Evolutionary conservation across 2,797 vertebrate species (phyloP), one percentile per base, ranked within the genome.

Genomic region (Tympanoctomys barrerae): DNA sequence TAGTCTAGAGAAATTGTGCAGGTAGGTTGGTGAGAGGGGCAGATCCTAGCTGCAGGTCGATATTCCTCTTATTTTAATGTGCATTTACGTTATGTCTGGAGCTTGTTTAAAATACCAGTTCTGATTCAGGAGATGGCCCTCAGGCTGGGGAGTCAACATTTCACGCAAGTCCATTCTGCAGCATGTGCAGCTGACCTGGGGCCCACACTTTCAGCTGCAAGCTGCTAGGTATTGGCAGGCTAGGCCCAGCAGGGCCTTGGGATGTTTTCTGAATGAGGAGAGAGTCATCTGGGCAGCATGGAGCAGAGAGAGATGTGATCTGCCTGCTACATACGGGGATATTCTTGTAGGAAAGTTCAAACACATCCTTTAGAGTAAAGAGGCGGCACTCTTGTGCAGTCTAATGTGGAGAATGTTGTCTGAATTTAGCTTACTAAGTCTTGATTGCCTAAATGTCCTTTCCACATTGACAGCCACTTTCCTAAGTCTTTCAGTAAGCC

Each of bases 151-250:
- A 7, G 19, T 46, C 24, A 83, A 39, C 8, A 2, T 42, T 82
- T 92, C 49, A 49, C 26, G 16, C 22, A 57, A 28, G 21, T 6
- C 49, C 2, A 1, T 0, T 0, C 49, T n/a, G 6, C 0, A 13
- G 4, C 70, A 24, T 14, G 4, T 59, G 57, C 22, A 64, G 7
- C 22, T 64, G 86, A 82, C 28, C 33, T 26, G n/a, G 16, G 84
- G 64, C 68, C 28, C 26, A 2, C 14, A 42, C 57, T 82, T 71
- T 1, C 36, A 85, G 36, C 64, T 16, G 1, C 9, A 9, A 19
- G 5, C 21, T 42, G 59, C 2, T 26, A n/a, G 36, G 14, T 61
- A 46, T 66, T 66, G 16, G 66, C 36, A 81, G 66, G 31, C 21
- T 2, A 1, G 24, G 71, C 73, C 21, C 9, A 26, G 22, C 36